Conservation (phyloP, 2,113 vertebrate species). For the Alligator mississippiensis region DNA sequence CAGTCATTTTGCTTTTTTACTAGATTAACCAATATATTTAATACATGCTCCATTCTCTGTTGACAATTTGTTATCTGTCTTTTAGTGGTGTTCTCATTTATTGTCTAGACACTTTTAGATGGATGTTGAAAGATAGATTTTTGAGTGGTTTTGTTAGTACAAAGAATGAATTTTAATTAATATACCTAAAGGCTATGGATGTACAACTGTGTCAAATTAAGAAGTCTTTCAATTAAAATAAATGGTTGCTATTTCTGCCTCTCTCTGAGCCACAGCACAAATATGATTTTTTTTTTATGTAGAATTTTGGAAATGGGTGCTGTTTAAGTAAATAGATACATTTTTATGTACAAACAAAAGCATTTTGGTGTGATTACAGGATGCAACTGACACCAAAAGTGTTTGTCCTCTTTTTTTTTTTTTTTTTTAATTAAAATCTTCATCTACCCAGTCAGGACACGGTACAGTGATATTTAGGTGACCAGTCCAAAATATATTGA, state of each 20-base stretch:
- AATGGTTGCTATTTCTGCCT: not conserved
- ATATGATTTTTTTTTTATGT: not conserved
- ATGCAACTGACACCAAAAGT: not conserved
- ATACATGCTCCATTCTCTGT: not conserved
- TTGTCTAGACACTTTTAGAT: not conserved
- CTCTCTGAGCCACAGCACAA: not conserved
- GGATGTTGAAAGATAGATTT: not conserved
- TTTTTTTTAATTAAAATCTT: not conserved
- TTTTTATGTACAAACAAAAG: not conserved
- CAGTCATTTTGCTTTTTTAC: not conserved
- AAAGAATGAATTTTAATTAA: not conserved
- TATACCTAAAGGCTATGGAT: not conserved
- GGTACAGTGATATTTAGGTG: not conserved
- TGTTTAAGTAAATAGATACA: not conserved
- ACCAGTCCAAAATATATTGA: not conserved
- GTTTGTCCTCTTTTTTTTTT: no score
- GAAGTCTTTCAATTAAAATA: not conserved
- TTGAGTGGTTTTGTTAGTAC: not conserved
- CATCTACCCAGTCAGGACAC: not conserved
- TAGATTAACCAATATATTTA: not conserved
- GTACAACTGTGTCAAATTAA: not conserved
- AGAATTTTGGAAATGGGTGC: not conserved
- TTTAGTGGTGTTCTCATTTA: not conserved
- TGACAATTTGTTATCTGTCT: not conserved
- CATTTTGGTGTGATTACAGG: not conserved